Base-by-base conservation (phyloP, 2,888 invertebrate species). In the Drosophila helvetica region DNA sequence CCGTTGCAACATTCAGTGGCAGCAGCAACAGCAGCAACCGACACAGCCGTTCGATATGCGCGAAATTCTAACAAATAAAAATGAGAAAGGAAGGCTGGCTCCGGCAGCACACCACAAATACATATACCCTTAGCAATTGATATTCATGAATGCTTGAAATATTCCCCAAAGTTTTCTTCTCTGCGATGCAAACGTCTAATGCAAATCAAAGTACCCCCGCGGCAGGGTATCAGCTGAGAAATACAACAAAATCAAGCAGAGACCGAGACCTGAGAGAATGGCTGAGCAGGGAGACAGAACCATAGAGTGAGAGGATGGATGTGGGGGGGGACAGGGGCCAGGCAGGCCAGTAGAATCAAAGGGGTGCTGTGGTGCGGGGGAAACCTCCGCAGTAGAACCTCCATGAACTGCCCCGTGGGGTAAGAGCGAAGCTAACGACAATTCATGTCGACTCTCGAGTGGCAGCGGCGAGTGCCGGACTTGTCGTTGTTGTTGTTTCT, bases 1-100 rank as follows among this genome's bases (percentile, higher is more conserved):
- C 79, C 81, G 84, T 84, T 84, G 82, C 82, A 78, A 86, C 87
- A 86, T 78, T 60, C 74, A 61, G 73, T 57, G 66, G 74, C 78
- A 78, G 74, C 51, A 38, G 12, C 33, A 33, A 33, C 33, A 30
- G 30, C n/a, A n/a, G n/a, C n/a, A n/a, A n/a, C n/a, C n/a, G 22
- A 1, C 33, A 15, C 15, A 38, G 38, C n/a, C 38, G 75, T 85
- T 81, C 85, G 48, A 76, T 80, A 78, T 66, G 69, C 74, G 84
- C 80, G 47, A 79, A 67, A 82, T 83, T 85, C 79, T 79, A 81
- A 73, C 67, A 77, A 80, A 65, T 67, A 71, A 74, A 71, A 47
- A 38, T 38, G 38, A 38, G 38, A 38, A 38, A 38, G 38, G 38
- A n/a, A 38, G n/a, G 38, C 38, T 38, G n/a, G 15, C 38, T 7